Conservation (phyloP, 1,140 invertebrate species). For the Lysiphlebus fabarum region DNA sequence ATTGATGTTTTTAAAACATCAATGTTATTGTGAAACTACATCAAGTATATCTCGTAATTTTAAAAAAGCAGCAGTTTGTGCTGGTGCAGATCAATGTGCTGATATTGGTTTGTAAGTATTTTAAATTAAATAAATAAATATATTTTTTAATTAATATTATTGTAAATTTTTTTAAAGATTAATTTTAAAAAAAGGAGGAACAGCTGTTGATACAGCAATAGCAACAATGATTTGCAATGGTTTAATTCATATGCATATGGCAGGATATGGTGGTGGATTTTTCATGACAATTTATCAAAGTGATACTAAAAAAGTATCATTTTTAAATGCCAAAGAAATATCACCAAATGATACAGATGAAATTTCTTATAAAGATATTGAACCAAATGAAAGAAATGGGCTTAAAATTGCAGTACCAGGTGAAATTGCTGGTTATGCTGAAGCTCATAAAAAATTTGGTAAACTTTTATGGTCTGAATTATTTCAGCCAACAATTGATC, state of each 20-base stretch:
- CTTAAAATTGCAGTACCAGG: conserved; percentile 84
- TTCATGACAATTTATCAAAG: conserved; percentile 77
- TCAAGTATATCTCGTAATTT: conserved; percentile 57
- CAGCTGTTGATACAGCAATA: conserved; percentile 85
- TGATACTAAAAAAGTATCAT: conserved; percentile 60
- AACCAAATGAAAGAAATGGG: conserved; percentile 39
- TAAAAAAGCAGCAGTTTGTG: conserved; percentile 69
- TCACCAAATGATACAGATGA: conserved; percentile 67
- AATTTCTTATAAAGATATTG: conserved; percentile 67
- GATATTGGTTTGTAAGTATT: conserved; percentile 67
- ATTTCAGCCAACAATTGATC: conserved; percentile 70
- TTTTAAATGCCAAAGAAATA: conserved; percentile 76
- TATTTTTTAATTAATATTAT: no score
- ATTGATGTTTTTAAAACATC: no score
- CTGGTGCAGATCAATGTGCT: conserved; percentile 74
- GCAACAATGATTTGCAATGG: conserved; percentile 83
- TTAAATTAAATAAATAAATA: no score
- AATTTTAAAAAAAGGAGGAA: conserved; percentile 74
- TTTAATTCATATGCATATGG: conserved; percentile 77
- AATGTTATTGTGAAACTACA: conserved; percentile 37
- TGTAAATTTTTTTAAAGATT: conserved; percentile 54
- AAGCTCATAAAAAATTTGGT: conserved; percentile 77
- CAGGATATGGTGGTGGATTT: conserved; percentile 86
- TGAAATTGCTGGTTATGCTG: conserved; percentile 84
- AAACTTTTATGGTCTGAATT: conserved; percentile 71